Evolutionary conservation across 2,113 vertebrate genomes (phyloP), one percentile per base, ranked within the genome.

Genomic region (Globicephala melas): DNA sequence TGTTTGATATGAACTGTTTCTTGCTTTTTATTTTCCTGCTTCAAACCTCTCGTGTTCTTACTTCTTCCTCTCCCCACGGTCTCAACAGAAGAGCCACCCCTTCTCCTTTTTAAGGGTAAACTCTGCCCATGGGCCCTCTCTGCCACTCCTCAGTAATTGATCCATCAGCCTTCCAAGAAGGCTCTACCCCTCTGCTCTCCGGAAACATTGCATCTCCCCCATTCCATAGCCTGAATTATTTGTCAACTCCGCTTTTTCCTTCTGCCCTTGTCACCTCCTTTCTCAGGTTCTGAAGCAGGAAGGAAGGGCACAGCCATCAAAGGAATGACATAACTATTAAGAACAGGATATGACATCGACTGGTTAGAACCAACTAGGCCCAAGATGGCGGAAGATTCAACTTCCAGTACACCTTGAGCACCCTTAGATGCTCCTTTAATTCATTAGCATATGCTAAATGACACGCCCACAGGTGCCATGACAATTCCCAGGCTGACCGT

Each of bases 381-480:
- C 26, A 0, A 14, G 73, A 31, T 47, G 73, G 41, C 0, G 0
- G 44, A 26, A 76, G 73, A 18, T 26, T 47, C 41, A 76, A 47
- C 8, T 76, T 47, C 44, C 8, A 31, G 73, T 76, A 26, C 11
- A 38, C 73, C 17, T 76, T 31, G 73, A 15, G 8, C 73, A 8
- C 9, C 15, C 18, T 20, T 76, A 10, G 31, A 18, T 8, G 9
- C 44, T 76, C 26, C 18, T 31, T 76, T 50, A 50, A 31, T 76
- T 10, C 8, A 50, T 33, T 50, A 50, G 28, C 73, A 33, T 76
- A 50, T 50, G 28, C 73, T 11, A 50, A 76, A 50, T 33, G 28
- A 12, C 47, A 31, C 28, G 33, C 28, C 74, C 28, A 21, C 28
- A 33, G 28, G 28, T 33, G 28, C 73, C 2, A 3, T 53, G 47